Percentiles rank a stretch among this genome's conserved stretches.
Conservation (phyloP, 2,888 invertebrate species). For the Drosophila melanosoma region DNA sequence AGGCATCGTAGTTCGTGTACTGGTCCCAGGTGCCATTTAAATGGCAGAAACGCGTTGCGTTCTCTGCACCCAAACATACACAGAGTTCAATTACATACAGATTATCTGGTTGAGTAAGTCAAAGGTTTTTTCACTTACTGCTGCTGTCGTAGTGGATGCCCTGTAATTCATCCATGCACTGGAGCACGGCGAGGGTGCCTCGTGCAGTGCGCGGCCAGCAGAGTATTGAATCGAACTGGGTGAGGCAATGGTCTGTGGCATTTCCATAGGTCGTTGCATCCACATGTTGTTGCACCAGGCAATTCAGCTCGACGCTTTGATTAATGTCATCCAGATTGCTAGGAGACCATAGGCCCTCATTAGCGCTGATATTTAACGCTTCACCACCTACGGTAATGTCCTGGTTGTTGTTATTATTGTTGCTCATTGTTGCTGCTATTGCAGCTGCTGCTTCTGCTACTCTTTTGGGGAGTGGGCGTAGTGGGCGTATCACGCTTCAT, state of each 20-base stretch:
- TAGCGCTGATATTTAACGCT: conserved; percentile 42
- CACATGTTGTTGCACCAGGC: conserved; percentile 81
- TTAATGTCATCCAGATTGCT: conserved; percentile 79
- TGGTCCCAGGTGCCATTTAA: conserved; percentile 93
- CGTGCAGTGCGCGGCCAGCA: conserved; percentile 94
- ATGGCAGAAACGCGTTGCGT: conserved; percentile 92
- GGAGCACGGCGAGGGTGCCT: conserved; percentile 89
- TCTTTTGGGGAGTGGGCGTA: too few relatives aligned
- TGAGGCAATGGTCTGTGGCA: conserved; percentile 86
- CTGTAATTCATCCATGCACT: conserved; percentile 92
- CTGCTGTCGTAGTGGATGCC: conserved; percentile 92
- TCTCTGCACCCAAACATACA: conserved; percentile 87
- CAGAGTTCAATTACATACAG: background rate
- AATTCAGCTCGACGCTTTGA: conserved; percentile 83
- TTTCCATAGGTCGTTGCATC: conserved; percentile 81
- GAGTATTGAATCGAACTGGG: conserved; percentile 90
- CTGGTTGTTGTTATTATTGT: conserved; percentile 25
- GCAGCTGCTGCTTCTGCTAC: conserved; percentile 1
- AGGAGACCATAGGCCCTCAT: conserved; percentile 53
- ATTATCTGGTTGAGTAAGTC: conserved; percentile 4
- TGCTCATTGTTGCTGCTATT: conserved; percentile 43
- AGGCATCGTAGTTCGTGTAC: conserved; percentile 91
- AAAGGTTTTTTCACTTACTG: conserved; percentile 88
- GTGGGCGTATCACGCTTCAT: conserved; percentile 15
- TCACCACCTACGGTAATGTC: conserved; percentile 32